These are phyloP conservation scores for Brachypodius melanocephalos DNA, from an alignment of 2,113 vertebrate genomes.

Conservation along the genomic window DNA sequence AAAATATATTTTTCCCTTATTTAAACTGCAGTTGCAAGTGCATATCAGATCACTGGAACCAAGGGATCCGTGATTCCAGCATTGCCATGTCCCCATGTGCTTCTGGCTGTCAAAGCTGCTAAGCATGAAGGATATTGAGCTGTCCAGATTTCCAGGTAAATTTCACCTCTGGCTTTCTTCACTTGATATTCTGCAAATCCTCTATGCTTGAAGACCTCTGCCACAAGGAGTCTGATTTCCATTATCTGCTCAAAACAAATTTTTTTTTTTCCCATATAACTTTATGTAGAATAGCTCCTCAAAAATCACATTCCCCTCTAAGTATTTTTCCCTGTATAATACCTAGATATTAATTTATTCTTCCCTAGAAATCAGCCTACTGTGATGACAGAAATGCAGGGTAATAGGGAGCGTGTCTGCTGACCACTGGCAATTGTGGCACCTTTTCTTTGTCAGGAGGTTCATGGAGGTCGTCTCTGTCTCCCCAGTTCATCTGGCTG, in stretches of 20 bases:
- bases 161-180: not conserved
- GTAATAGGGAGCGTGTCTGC: not conserved
- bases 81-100: not conserved
- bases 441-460: not conserved
- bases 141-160: not conserved
- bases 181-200: not conserved
- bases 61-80: not conserved
- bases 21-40: not conserved
- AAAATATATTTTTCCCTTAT: not conserved
- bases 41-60: not conserved
- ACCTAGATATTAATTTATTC: not conserved
- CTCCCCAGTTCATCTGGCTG: not conserved
- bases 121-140: not conserved
- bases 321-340: not conserved
- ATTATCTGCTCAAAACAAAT: not conserved
- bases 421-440: not conserved
- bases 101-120: not conserved
- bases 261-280: not conserved
- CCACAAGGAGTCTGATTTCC: not conserved
- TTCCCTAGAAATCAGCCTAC: not conserved
- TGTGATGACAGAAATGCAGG: not conserved
- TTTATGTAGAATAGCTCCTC: not conserved
- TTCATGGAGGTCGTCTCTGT: not conserved
- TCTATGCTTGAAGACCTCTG: not conserved
- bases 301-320: not conserved